Conservation (phyloP, 2,797 vertebrate genomes). For the Hybognathus amarus region DNA sequence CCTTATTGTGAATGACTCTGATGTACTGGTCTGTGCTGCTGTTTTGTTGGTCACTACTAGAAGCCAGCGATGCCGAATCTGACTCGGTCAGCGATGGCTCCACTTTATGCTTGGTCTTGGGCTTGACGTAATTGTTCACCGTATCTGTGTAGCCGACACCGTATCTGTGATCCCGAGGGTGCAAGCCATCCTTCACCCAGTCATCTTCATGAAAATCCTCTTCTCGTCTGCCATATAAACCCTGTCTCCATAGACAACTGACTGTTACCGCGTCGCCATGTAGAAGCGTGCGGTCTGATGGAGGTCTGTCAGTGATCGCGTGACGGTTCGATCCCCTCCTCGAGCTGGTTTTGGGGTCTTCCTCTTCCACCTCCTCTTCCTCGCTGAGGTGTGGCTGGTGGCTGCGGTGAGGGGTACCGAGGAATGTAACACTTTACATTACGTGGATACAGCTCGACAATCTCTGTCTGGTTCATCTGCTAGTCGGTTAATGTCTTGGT, state of each 20-base stretch:
- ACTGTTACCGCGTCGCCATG: slow-evolving; percentile 75
- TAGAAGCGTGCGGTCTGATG: slow-evolving; percentile 80
- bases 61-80: slow-evolving; percentile 85
- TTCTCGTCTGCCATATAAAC: slow-evolving; percentile 66
- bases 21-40: slow-evolving; percentile 90
- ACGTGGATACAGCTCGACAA: slow-evolving; percentile 82
- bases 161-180: too few species aligned
- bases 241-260: slow-evolving; percentile 62
- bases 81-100: slow-evolving; percentile 86
- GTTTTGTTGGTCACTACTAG: slow-evolving; percentile 92
- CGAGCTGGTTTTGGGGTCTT: slow-evolving; percentile 62
- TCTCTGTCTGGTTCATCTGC: slow-evolving; percentile 76
- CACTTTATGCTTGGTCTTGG: slow-evolving; percentile 76
- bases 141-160: slow-evolving; percentile 63
- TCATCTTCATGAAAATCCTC: slow-evolving; percentile 68
- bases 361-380: slow-evolving; percentile 82
- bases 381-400: slow-evolving; percentile 82
- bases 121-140: slow-evolving; percentile 73
- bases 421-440: slow-evolving; percentile 75
- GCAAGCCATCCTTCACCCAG: slow-evolving; percentile 65
- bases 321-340: slow-evolving; percentile 70
- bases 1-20: slow-evolving; percentile 86
- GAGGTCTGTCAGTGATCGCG: slow-evolving; percentile 82
- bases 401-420: slow-evolving; percentile 63
- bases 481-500: slow-evolving; percentile 80